Base-by-base conservation (phyloP, 2,797 vertebrate genomes). In the Myiotriccus ornatus region DNA sequence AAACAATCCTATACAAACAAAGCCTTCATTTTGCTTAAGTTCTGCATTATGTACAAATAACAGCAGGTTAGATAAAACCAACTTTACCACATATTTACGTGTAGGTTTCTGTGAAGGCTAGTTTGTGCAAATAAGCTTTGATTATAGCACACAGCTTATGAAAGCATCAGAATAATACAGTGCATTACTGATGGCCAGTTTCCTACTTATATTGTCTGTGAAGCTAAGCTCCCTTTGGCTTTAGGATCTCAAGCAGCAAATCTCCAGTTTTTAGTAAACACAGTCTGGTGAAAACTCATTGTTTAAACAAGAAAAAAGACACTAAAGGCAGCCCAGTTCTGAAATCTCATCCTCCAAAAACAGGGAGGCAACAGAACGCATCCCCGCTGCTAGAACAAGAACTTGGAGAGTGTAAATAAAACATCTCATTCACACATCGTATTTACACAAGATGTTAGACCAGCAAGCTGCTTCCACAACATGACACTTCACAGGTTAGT, bases 381-480 rank as follows among this genome's bases (percentile, higher is more conserved):
- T 74, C 67, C 79, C 79, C 0, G 2, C 82, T 87, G 89, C 78
- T 87, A 79, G 56, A 89, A 87, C 5, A 10, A 84, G 75, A 83
- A 94, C 65, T 89, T 11, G 0, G 69, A 70, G 56, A 64, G 82
- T 21, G 64, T 59, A 92, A 93, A 84, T 79, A 87, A 88, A 94
- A 82, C 69, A 82, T 75, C 60, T 79, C 69, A 10, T 73, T 93
- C 93, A 74, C 83, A 90, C 44, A 34, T 53, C 6, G 10, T 73
- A 87, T 96, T 94, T 67, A 83, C 57, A 76, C 89, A 71, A 69
- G 90, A 86, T 60, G 43, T 84, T 96, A 96, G 91, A 96, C 75
- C 93, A 94, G 90, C 84, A 94, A 97, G 88, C 47, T 22, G 44
- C 84, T 96, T 76, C 92, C 84, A 55, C 78, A 95, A 94, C 92